These are phyloP conservation scores for Carapus acus DNA, from an alignment of 2,797 vertebrate species.

Conservation along the genomic window DNA sequence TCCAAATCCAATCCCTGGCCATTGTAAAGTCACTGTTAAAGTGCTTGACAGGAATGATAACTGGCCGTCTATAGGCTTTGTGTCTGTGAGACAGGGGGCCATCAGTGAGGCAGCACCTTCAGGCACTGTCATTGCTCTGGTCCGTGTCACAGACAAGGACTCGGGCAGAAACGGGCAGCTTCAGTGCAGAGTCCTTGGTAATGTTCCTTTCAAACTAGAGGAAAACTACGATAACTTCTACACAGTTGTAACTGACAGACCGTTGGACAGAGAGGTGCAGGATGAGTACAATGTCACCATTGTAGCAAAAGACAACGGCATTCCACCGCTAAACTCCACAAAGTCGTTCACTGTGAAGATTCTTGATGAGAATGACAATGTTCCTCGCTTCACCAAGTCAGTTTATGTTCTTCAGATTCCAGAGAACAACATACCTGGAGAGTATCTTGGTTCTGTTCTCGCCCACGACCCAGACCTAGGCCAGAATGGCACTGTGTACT, in stretches of 20 bases:
- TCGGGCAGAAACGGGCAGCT: slow-evolving; percentile 95
- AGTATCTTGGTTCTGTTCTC: slow-evolving; percentile 92
- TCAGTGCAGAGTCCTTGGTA: slow-evolving; percentile 90
- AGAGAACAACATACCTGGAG: slow-evolving; percentile 98
- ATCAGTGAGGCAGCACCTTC: slow-evolving; percentile 94
- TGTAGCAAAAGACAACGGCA: slow-evolving; percentile 91
- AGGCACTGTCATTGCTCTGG: slow-evolving; percentile 93
- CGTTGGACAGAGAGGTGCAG: slow-evolving; percentile 89
- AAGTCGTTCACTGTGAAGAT: slow-evolving; percentile 95
- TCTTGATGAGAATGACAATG: slow-evolving; percentile 96
- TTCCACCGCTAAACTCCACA: slow-evolving; percentile 90
- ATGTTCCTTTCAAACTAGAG: slow-evolving; percentile 91
- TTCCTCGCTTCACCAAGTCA: slow-evolving; percentile 90
- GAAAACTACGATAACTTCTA: slow-evolving; percentile 98
- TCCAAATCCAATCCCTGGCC: slow-evolving; percentile 95
- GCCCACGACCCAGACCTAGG: slow-evolving; percentile 96
- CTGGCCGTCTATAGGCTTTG: slow-evolving; percentile 91
- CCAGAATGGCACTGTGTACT: slow-evolving; percentile 95
- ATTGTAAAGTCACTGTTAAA: slow-evolving; percentile 97
- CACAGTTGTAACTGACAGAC: slow-evolving; percentile 92
- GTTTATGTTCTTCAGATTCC: slow-evolving; percentile 94
- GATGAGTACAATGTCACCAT: slow-evolving; percentile 98
- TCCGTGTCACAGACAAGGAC: slow-evolving; percentile 95
- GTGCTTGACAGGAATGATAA: slow-evolving; percentile 97
- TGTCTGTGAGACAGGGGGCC: slow-evolving; percentile 95